These are phyloP conservation scores for Meiosimyza decipiens DNA, from an alignment of 2,888 invertebrate species.

Conservation along the genomic window DNA sequence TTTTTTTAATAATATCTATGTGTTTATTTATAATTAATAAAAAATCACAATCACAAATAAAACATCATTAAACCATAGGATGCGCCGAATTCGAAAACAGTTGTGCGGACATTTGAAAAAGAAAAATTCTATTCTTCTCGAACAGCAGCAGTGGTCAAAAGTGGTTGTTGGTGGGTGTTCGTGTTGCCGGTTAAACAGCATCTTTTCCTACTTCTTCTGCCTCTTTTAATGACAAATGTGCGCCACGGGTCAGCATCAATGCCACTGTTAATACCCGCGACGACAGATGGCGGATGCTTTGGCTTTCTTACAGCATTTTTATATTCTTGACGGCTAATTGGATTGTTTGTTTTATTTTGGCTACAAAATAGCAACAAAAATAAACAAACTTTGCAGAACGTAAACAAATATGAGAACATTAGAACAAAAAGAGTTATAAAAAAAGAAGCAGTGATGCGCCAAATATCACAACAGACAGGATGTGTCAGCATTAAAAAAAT, in stretches of 20 bases:
- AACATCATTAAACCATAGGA: too few relatives aligned
- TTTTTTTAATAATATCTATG: constrained; percentile 8
- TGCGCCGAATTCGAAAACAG: too few relatives aligned
- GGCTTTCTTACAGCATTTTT: neutral
- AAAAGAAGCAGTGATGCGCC: too few relatives aligned
- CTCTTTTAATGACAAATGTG: neutral
- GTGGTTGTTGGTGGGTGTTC: too few relatives aligned
- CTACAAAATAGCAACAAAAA: neutral
- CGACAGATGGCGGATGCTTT: neutral
- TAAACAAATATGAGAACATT: constrained; percentile 6
- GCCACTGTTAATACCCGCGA: neutral
- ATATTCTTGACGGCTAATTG: constrained; percentile 24
- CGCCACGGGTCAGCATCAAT: constrained; percentile 5
- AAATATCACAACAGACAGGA: too few relatives aligned
- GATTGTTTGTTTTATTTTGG: constrained; percentile 7
- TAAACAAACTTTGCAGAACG: constrained; percentile 6
- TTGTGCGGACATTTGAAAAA: too few relatives aligned
- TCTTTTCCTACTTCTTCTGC: too few relatives aligned
- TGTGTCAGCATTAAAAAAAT: too few relatives aligned
- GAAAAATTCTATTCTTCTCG: too few relatives aligned
- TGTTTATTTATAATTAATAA: neutral
- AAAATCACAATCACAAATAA: neutral
- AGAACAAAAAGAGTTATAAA: too few relatives aligned
- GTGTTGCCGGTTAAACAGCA: too few relatives aligned
- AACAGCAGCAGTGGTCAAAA: too few relatives aligned